Percentiles rank a stretch among this genome's conserved stretches.
These are phyloP conservation scores for Exephanes ischioxanthus DNA, from an alignment of 2,888 invertebrate genomes.

Conservation along the genomic window DNA sequence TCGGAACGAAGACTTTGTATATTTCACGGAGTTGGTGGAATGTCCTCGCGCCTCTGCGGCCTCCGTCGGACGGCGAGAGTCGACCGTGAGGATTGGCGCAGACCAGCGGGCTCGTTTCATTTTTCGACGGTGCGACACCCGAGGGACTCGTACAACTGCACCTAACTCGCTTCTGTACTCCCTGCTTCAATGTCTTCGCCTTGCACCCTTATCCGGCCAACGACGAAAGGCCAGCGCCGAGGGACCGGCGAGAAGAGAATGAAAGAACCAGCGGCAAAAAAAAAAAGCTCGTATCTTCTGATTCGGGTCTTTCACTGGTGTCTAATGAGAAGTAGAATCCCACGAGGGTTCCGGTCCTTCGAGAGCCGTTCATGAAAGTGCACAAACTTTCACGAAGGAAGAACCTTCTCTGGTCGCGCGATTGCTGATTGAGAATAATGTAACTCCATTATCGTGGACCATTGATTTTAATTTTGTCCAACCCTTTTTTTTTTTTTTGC, in stretches of 20 bases:
- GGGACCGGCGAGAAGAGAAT: constrained; percentile 11
- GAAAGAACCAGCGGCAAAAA: not conserved
- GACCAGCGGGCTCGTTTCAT: constrained; percentile 42
- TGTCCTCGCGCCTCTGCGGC: constrained; percentile 7
- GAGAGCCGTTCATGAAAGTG: constrained; percentile 50
- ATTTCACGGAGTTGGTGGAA: constrained; percentile 41
- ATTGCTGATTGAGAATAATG: constrained; percentile 41
- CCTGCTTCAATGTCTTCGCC: constrained; percentile 27
- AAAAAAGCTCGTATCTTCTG: constrained; percentile 15
- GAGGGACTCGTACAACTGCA: constrained; percentile 67
- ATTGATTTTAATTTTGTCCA: not conserved
- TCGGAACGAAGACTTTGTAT: constrained; percentile 42
- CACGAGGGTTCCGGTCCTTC: constrained; percentile 49
- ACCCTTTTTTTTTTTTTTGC: constrained; percentile 5
- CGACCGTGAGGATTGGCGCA: constrained; percentile 13
- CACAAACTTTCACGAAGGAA: constrained; percentile 43
- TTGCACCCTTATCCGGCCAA: not conserved
- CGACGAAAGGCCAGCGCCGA: constrained; percentile 21
- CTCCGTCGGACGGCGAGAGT: constrained; percentile 21
- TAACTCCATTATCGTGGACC: constrained; percentile 7
- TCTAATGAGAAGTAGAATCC: constrained; percentile 66
- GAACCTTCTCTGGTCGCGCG: not conserved
- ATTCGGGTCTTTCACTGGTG: constrained; percentile 38
- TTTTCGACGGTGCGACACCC: constrained; percentile 59
- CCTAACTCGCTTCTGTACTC: constrained; percentile 50